A percentile compares a stretch with the other conserved stretches of the same genome.
These are phyloP conservation scores for Calephelis virginiensis DNA, from an alignment of 1,140 invertebrate genomes.

Conservation along the genomic window DNA sequence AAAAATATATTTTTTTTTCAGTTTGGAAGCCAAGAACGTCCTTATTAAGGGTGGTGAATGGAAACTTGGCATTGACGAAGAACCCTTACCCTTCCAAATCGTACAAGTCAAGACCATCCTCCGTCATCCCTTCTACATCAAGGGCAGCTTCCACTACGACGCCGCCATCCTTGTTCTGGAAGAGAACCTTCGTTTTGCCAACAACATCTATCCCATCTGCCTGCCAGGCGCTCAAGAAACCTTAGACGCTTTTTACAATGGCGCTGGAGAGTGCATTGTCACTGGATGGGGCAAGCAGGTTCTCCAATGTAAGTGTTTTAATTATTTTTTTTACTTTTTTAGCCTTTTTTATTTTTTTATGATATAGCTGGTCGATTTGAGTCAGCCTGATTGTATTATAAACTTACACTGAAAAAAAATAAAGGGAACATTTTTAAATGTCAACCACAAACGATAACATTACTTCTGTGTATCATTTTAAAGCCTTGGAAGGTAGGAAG, in stretches of 20 bases:
- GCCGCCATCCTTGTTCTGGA: constrained; percentile 85
- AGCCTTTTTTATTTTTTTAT: too few relatives aligned
- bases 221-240: constrained; percentile 75
- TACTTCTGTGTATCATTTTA: too few relatives aligned
- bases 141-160: constrained; percentile 82
- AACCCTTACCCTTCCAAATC: constrained; percentile 88
- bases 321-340: too few relatives aligned
- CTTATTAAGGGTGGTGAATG: constrained; percentile 91
- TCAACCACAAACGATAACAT: too few relatives aligned
- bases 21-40: constrained; percentile 81
- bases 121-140: constrained; percentile 84
- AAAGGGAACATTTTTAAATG: too few relatives aligned
- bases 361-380: too few relatives aligned
- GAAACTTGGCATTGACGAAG: constrained; percentile 89
- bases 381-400: too few relatives aligned
- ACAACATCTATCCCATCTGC: constrained; percentile 88
- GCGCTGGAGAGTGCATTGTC: constrained; percentile 83
- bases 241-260: constrained; percentile 63
- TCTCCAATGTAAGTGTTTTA: constrained; percentile 82
- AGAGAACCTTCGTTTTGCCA: constrained; percentile 81
- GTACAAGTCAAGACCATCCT: constrained; percentile 84
- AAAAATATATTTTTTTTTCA: constrained; percentile 31
- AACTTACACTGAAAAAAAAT: too few relatives aligned
- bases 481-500: too few relatives aligned
- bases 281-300: constrained; percentile 91